phyloP scores from a whole-genome alignment of 2,888 invertebrate species.

The Deilephila porcellus region DNA sequence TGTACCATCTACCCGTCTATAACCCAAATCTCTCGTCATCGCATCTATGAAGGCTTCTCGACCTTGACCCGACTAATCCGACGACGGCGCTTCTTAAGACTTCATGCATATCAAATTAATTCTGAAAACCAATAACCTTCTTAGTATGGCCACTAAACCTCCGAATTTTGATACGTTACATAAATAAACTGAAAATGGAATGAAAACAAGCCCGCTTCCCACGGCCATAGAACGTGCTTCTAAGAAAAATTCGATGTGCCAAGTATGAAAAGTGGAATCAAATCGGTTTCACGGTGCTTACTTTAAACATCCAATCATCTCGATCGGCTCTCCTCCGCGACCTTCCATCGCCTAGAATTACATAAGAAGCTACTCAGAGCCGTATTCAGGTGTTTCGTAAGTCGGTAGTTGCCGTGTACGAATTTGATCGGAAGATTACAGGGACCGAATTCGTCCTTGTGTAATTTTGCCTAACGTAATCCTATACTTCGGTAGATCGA shows the following conservation, averaged over 20 bases:
- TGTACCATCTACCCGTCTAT: too few species aligned
- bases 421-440: too few species aligned
- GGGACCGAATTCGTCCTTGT: too few species aligned
- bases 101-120: neutral
- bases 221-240: slow-evolving; percentile 22
- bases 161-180: slow-evolving; percentile 1
- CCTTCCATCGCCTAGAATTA: neutral
- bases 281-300: slow-evolving; percentile 20
- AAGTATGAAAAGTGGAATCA: slow-evolving; percentile 23
- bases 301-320: slow-evolving; percentile 32
- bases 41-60: neutral
- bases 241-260: slow-evolving; percentile 31
- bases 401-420: too few species aligned
- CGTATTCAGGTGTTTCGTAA: neutral
- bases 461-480: too few species aligned
- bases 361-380: slow-evolving; percentile 8
- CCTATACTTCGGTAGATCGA: too few species aligned
- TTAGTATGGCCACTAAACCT: neutral
- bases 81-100: neutral
- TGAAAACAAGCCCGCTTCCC: slow-evolving; percentile 29
- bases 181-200: slow-evolving; percentile 18
- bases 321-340: slow-evolving; percentile 20
- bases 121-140: slow-evolving; percentile 8
- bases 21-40: too few species aligned
- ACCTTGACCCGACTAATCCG: neutral